Evolutionary conservation across 2,888 invertebrate genomes (phyloP), one percentile per base, ranked within the genome.

Genomic region (Spodoptera littoralis): DNA sequence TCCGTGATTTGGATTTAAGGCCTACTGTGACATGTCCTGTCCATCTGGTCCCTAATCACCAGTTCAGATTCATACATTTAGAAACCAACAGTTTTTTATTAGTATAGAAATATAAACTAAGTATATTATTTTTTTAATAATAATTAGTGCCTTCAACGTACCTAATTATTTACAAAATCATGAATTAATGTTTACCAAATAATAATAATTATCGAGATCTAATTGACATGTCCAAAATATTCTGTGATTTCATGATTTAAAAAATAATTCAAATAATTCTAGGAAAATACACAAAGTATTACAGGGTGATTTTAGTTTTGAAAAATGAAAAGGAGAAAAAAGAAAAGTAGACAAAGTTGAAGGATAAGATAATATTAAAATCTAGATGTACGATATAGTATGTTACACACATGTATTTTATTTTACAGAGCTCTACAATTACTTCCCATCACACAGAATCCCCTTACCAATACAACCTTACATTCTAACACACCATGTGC

Each of bases 401-500:
- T 59, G 65, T 63, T 62, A 72, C 60, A 75, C 61, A 54, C 70
- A 59, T 54, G 65, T 57, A 57, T 62, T 61, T 55, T 73, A 66
- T 59, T 51, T 58, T 65, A 66, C 50, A 70, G 63, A 67, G 60
- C 41, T 78, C 60, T 62, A 50, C 62, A 64, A 57, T 54, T 27
- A 54, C 48, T 47, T 62, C 51, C 61, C 74, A 63, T 71, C 69
- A 61, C 48, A 70, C 73, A 69, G 67, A 61, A 65, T 65, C 61
- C 58, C 61, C 60, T 77, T 72, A 76, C 62, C 65, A 72, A 73
- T 73, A 64, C 75, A 72, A 60, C 69, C 85, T 86, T 87, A 91
- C 76, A 80, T 70, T 72, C 90, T 92, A 93, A 78, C 88, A 92
- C 90, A 90, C 91, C 89, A 88, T 88, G 92, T 93, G 93, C 91